These are phyloP conservation scores for Paragorgia papillata DNA, from an alignment of 92 coral and sea anemone species.

Conservation along the genomic window DNA sequence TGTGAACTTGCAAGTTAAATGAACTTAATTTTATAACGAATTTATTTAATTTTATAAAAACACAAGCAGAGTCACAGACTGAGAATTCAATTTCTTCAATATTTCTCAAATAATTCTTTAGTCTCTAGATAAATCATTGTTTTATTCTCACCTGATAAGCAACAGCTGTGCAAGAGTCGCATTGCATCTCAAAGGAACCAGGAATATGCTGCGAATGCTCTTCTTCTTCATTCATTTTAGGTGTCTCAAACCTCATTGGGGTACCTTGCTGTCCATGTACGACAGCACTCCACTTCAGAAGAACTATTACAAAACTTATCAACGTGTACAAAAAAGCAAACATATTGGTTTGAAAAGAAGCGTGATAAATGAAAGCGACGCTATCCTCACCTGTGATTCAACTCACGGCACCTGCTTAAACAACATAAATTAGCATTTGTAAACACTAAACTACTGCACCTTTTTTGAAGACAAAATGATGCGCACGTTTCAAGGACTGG, in stretches of 20 bases:
- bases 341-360: neutral
- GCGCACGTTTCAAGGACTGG: too few relatives aligned
- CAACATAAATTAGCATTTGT: slow-evolving; percentile 15
- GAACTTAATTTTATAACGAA: too few relatives aligned
- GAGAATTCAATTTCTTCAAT: too few relatives aligned
- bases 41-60: too few relatives aligned
- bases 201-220: slow-evolving; percentile 96
- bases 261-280: slow-evolving; percentile 59
- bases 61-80: too few relatives aligned
- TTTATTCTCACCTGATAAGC: slow-evolving; percentile 67
- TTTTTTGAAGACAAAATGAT: too few relatives aligned
- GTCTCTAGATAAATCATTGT: too few relatives aligned
- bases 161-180: slow-evolving; percentile 94
- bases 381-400: neutral
- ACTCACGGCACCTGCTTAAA: slow-evolving; percentile 25
- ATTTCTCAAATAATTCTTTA: too few relatives aligned
- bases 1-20: too few relatives aligned
- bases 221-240: slow-evolving; percentile 93
- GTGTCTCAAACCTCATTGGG: slow-evolving; percentile 98
- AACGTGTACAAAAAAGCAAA: neutral
- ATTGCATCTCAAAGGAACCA: slow-evolving; percentile 83
- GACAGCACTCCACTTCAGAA: neutral
- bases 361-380: neutral
- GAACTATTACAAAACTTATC: too few relatives aligned
- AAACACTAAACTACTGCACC: neutral